These are phyloP conservation scores for Adelphocoris suturalis DNA, from an alignment of 2,888 invertebrate genomes.

Conservation along the genomic window DNA sequence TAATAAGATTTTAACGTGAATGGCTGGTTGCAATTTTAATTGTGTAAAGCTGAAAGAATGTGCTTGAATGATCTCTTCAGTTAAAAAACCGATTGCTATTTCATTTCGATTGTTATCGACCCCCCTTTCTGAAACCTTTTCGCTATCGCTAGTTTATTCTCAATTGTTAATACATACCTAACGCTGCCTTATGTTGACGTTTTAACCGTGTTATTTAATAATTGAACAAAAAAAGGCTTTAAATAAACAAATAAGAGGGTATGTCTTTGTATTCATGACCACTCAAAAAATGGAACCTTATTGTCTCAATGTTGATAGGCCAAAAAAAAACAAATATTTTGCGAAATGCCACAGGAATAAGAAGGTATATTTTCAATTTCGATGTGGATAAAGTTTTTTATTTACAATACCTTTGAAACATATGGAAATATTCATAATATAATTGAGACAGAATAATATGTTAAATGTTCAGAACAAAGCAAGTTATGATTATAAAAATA, in stretches of 20 bases:
- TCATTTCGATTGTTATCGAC: not conserved
- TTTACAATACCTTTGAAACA: slow-evolving; percentile 33
- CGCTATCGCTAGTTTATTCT: not conserved
- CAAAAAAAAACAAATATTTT: slow-evolving; percentile 56
- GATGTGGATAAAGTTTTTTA: slow-evolving; percentile 37
- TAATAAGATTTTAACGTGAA: not conserved
- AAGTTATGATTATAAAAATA: slow-evolving; percentile 58
- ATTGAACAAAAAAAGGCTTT: not conserved
- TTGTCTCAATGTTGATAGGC: slow-evolving; percentile 16
- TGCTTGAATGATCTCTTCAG: slow-evolving; percentile 23
- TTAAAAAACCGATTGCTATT: not conserved
- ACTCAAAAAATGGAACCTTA: slow-evolving; percentile 20
- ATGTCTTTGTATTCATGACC: not conserved
- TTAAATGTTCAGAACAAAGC: slow-evolving; percentile 56
- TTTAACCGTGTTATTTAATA: slow-evolving; percentile 18
- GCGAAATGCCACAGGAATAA: slow-evolving; percentile 55
- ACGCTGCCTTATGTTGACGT: slow-evolving; percentile 42
- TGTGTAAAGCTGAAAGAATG: not conserved
- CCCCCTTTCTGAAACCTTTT: not conserved
- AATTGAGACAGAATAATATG: slow-evolving; percentile 57
- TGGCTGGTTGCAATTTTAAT: not conserved
- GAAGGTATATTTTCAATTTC: slow-evolving; percentile 63
- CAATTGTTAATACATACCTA: slow-evolving; percentile 16
- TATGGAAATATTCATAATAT: slow-evolving; percentile 56
- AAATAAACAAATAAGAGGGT: slow-evolving; percentile 28